Evolutionary conservation across 2,888 invertebrate species (phyloP), one percentile per base, ranked within the genome.

Genomic region (Beris morrisii): DNA sequence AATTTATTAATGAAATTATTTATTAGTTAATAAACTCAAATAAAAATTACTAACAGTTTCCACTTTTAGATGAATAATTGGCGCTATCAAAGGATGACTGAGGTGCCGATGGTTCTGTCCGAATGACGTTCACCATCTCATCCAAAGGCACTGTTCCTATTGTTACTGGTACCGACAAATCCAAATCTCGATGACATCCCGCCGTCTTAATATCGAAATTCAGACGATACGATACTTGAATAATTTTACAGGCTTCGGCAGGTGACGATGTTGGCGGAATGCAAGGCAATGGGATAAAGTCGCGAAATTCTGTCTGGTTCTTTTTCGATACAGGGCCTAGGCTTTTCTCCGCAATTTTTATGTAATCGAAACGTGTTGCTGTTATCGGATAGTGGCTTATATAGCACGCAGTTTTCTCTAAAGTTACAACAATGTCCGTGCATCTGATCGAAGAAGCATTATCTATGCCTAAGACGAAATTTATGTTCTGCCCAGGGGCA

Each of bases 401-500:
- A 58, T 77, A 80, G 3, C 70, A 72, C 5, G 76, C 74, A 44
- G 87, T 89, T 84, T 89, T 89, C 71, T 86, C 83, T 43, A 91
- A 78, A 54, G 83, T 83, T 44, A 89, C 81, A 73, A 86, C 86
- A 0, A 91, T 82, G 67, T 84, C 83, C 66, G 84, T 82, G 48
- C 91, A 83, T 69, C 84, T 82, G 4, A 88, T 85, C 74, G 88
- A 87, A 63, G 90, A 90, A 71, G 87, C 85, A 80, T 93, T 93
- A 72, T 91, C 89, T 44, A 90, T 82, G 72, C 89, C 86, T 6
- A 90, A 80, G 54, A 85, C 83, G 15, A 91, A 81, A 0, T 87
- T 85, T 69, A 92, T 86, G 59, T 84, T 83, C 80, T 92, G 91
- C 0, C 91, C 91, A 0, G 90, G 87, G 53, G 89, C 88, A 78